phyloP scores from a whole-genome alignment of 2,113 vertebrate species.

The Sinocyclocheilus anophthalmus region DNA sequence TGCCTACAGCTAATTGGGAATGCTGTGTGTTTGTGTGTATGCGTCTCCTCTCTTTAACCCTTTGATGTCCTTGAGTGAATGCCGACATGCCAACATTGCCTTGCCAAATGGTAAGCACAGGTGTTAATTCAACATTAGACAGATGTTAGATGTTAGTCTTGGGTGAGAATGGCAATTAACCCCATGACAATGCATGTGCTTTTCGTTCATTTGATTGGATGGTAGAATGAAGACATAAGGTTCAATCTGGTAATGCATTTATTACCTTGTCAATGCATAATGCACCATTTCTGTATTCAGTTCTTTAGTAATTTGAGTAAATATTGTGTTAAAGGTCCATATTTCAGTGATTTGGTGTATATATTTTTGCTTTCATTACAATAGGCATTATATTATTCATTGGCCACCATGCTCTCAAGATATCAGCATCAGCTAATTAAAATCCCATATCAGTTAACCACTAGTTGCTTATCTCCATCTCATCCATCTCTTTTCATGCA shows the following conservation, averaged over 20 bases:
- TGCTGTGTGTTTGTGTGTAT: slow-evolving; percentile 14
- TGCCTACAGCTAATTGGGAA: slow-evolving; percentile 38
- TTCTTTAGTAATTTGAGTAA: neutral
- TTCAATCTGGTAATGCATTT: too few species aligned
- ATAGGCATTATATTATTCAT: too few species aligned
- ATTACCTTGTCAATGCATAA: neutral
- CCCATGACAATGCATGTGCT: neutral
- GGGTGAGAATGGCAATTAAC: slow-evolving; percentile 9
- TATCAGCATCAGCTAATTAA: neutral
- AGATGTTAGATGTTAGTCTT: slow-evolving; percentile 17
- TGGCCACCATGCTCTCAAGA: neutral
- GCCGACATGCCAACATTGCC: slow-evolving; percentile 2
- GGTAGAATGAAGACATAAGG: neutral
- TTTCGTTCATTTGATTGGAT: slow-evolving; percentile 2
- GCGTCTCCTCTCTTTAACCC: slow-evolving; percentile 26
- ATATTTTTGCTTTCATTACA: neutral
- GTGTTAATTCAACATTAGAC: slow-evolving; percentile 17
- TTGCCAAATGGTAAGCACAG: slow-evolving; percentile 14
- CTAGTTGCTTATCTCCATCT: neutral
- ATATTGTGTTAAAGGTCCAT: neutral
- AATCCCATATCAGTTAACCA: neutral
- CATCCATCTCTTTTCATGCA: neutral
- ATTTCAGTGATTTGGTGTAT: neutral
- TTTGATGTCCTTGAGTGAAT: neutral
- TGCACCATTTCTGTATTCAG: neutral